These are phyloP conservation scores for Kuschelorhynchus macadamiae DNA, from an alignment of 2,888 invertebrate species.

Conservation along the genomic window DNA sequence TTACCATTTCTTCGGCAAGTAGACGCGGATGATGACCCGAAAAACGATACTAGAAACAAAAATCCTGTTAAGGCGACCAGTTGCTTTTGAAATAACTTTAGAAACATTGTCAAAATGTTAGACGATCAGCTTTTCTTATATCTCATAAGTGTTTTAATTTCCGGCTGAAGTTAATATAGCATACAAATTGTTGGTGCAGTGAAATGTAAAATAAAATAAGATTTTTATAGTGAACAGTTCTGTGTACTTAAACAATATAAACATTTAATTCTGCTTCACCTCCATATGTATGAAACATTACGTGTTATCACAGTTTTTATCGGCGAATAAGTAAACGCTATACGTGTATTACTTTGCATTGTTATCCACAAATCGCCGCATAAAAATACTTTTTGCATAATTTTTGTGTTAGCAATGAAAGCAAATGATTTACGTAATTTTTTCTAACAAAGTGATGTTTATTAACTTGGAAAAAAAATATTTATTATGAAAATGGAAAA, in stretches of 20 bases:
- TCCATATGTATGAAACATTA: slow-evolving; percentile 16
- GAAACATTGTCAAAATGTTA: slow-evolving; percentile 32
- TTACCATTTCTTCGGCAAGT: slow-evolving; percentile 37
- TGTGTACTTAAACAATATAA: slow-evolving; percentile 4
- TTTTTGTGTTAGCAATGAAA: neutral
- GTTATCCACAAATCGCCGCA: neutral
- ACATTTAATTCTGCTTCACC: slow-evolving; percentile 1
- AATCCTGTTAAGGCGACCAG: neutral
- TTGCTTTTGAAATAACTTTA: too few relatives aligned
- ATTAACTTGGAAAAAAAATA: too few relatives aligned
- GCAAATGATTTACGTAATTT: neutral
- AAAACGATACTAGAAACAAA: slow-evolving; percentile 1
- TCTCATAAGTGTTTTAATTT: slow-evolving; percentile 19
- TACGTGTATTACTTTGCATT: slow-evolving; percentile 24
- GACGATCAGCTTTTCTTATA: slow-evolving; percentile 18
- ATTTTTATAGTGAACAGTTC: too few relatives aligned
- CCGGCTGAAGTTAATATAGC: slow-evolving; percentile 10
- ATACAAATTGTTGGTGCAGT: too few relatives aligned
- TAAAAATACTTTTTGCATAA: too few relatives aligned
- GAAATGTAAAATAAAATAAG: too few relatives aligned
- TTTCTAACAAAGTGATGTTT: too few relatives aligned
- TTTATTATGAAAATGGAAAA: slow-evolving; percentile 37
- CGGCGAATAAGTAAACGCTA: slow-evolving; percentile 4
- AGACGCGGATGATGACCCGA: slow-evolving; percentile 24
- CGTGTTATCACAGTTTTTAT: slow-evolving; percentile 35